phyloP scores from a whole-genome alignment of 2,888 invertebrate species.

The Eristalinus sepulchralis region DNA sequence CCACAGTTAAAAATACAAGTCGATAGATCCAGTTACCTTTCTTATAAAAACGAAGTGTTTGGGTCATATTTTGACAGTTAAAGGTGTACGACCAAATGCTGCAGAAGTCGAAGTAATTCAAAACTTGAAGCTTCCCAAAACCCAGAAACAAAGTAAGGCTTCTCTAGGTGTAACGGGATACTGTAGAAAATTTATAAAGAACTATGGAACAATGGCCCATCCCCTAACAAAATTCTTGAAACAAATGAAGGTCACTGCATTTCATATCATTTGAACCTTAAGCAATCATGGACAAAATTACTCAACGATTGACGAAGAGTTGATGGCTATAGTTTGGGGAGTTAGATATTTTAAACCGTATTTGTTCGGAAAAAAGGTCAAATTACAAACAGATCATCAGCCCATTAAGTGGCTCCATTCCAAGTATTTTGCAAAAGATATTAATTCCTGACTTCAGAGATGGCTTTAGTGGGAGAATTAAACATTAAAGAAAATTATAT shows the following conservation, averaged over 20 bases:
- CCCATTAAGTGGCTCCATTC: background rate
- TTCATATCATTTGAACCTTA: background rate
- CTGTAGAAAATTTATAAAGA: slow-evolving; percentile 63
- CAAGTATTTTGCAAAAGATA: background rate
- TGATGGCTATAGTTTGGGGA: slow-evolving; percentile 75
- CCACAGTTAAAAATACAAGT: too few species aligned
- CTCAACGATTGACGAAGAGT: slow-evolving; percentile 76
- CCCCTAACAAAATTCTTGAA: slow-evolving; percentile 35
- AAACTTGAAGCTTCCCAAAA: slow-evolving; percentile 11
- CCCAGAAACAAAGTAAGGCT: slow-evolving; percentile 5
- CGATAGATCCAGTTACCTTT: too few species aligned
- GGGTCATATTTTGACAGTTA: slow-evolving; percentile 68
- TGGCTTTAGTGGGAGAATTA: background rate
- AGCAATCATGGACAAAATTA: slow-evolving; percentile 72
- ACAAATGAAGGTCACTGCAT: background rate
- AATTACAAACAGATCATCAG: background rate
- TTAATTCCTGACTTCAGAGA: background rate
- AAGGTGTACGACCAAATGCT: slow-evolving; percentile 14
- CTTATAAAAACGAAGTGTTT: slow-evolving; percentile 54
- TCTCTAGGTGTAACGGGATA: background rate
- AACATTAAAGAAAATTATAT: background rate
- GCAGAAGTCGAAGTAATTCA: slow-evolving; percentile 4
- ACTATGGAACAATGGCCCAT: background rate
- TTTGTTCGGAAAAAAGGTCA: background rate
- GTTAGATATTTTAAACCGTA: slow-evolving; percentile 67